Conservation (phyloP, 2,113 vertebrate genomes). For the Cnemophilus loriae region DNA sequence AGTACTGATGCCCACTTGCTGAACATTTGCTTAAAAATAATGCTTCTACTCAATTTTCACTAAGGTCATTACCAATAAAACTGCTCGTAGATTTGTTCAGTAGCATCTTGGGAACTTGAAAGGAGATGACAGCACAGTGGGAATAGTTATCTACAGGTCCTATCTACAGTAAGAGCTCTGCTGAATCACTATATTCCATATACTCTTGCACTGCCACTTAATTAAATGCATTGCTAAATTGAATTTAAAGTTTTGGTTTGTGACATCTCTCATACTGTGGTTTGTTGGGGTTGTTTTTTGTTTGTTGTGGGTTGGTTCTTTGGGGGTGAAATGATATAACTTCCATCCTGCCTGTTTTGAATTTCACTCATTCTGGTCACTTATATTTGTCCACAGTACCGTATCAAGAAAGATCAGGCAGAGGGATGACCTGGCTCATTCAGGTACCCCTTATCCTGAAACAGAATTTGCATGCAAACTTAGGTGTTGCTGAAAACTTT, state of each 20-base stretch:
- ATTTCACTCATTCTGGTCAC: not conserved
- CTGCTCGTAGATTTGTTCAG: not conserved
- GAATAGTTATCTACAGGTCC: not conserved
- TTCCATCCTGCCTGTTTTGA: not conserved
- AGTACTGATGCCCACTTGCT: not conserved
- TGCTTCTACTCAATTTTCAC: not conserved
- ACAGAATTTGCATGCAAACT: not conserved
- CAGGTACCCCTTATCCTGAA: not conserved
- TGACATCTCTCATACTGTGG: not conserved
- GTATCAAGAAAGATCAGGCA: not conserved
- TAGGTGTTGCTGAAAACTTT: not conserved
- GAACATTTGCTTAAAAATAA: not conserved
- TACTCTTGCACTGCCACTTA: not conserved
- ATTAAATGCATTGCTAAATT: not conserved
- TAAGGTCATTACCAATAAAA: not conserved
- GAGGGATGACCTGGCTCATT: not conserved
- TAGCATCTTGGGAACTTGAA: not conserved
- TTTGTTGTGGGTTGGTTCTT: not conserved
- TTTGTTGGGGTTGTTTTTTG: not conserved
- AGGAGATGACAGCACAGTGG: not conserved
- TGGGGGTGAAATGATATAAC: fast-evolving
- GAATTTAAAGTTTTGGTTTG: not conserved
- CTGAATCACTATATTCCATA: not conserved
- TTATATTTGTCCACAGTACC: not conserved
- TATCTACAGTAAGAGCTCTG: not conserved